A percentile compares a stretch with the other conserved stretches of the same genome.
Evolutionary conservation across 64 coral and sea anemone species (phyloP).

Genomic region (Stylophora pistillata): DNA sequence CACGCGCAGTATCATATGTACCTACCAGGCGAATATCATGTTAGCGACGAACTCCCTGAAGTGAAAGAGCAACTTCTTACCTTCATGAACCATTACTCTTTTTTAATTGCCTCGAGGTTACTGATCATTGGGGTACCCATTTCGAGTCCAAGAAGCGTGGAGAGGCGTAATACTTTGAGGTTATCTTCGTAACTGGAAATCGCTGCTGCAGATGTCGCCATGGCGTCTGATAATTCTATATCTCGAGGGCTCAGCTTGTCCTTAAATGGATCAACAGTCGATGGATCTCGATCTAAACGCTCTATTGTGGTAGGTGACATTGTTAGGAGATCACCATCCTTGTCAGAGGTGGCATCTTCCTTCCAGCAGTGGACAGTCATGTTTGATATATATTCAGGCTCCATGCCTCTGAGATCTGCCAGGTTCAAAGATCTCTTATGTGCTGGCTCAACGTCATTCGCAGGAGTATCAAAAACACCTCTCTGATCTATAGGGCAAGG

Average conservation of each 20-base stretch:
- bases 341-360: not conserved
- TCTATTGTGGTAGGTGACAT: slow-evolving; percentile 51
- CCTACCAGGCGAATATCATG: too few species aligned
- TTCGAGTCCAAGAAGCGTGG: slow-evolving; percentile 65
- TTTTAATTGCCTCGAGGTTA: not conserved
- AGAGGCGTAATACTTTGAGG: slow-evolving; percentile 17
- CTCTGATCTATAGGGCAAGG: not conserved
- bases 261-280: not conserved
- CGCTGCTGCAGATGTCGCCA: slow-evolving; percentile 82
- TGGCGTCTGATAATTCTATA: slow-evolving; percentile 68
- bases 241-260: slow-evolving; percentile 49
- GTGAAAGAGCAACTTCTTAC: too few species aligned
- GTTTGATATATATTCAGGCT: slow-evolving; percentile 78
- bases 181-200: slow-evolving; percentile 59
- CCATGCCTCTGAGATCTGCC: slow-evolving; percentile 55
- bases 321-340: slow-evolving; percentile 40
- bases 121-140: slow-evolving; percentile 34
- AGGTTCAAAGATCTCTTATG: slow-evolving; percentile 47
- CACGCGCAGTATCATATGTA: too few species aligned
- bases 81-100: not conserved
- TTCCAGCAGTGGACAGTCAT: slow-evolving; percentile 59
- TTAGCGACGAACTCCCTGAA: too few species aligned
- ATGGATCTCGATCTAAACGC: slow-evolving; percentile 34
- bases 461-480: too few species aligned
- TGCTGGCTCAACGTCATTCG: not conserved